Conservation (phyloP, 2,888 invertebrate genomes). For the Archaeoteleia sp. region DNA sequence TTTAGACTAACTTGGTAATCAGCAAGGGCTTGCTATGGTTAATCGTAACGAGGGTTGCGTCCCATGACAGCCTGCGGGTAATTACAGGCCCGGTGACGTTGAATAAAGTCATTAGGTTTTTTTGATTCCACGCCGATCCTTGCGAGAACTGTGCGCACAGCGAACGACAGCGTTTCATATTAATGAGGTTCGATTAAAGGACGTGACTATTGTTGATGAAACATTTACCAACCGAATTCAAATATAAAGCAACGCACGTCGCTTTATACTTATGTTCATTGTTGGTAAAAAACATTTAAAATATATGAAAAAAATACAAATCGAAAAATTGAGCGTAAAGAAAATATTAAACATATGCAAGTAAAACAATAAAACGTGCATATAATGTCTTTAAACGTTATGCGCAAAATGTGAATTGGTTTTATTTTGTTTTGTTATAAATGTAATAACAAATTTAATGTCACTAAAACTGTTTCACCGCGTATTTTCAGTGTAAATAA, state of each 20-base stretch:
- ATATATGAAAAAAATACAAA: too few relatives aligned
- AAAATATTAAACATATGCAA: too few relatives aligned
- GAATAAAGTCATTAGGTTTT: constrained; percentile 73
- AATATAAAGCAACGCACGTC: background rate
- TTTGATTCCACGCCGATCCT: constrained; percentile 53
- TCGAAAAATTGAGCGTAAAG: too few relatives aligned
- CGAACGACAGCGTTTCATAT: constrained; percentile 43
- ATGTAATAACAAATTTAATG: too few relatives aligned
- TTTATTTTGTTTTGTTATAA: too few relatives aligned
- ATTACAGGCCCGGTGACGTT: constrained; percentile 71
- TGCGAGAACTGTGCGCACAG: constrained; percentile 32
- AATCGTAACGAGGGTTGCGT: constrained; percentile 63
- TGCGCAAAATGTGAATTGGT: too few relatives aligned
- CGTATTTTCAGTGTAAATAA: too few relatives aligned
- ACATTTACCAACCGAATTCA: constrained; percentile 17
- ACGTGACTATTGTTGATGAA: constrained; percentile 33
- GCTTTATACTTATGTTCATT: background rate
- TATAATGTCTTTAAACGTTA: too few relatives aligned
- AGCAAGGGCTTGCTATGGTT: constrained; percentile 64
- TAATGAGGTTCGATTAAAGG: constrained; percentile 46
- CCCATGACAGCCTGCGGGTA: constrained; percentile 68
- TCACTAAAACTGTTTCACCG: too few relatives aligned
- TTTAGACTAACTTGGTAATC: constrained; percentile 73
- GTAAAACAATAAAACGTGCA: too few relatives aligned
- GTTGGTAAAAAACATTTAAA: too few relatives aligned